Conservation (phyloP, 1,140 invertebrate genomes). For the Bactericera cockerelli region DNA sequence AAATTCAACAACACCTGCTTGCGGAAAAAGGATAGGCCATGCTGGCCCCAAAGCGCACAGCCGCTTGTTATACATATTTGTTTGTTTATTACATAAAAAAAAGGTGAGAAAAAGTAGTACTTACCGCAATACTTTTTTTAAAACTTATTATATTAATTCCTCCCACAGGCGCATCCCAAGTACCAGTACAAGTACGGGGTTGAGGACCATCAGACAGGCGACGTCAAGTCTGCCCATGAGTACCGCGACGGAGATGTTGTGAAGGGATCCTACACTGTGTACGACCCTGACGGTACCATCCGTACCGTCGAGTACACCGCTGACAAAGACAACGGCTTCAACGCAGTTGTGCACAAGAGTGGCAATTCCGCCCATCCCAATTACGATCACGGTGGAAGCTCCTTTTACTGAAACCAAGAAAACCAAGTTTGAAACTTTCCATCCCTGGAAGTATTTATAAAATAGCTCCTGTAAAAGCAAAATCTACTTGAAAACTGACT, state of each 20-base stretch:
- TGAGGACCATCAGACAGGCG: conserved; percentile 46
- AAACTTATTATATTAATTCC: too few species aligned
- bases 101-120: too few species aligned
- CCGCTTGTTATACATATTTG: too few species aligned
- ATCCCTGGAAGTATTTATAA: too few species aligned
- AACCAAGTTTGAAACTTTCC: too few species aligned
- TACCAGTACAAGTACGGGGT: conserved; percentile 53
- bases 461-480: too few species aligned
- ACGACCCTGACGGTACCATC: conserved; percentile 33
- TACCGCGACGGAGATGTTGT: conserved; percentile 27
- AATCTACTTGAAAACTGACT: too few species aligned
- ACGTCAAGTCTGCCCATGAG: conserved; percentile 25
- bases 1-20: too few species aligned
- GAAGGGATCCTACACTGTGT: conserved; percentile 31
- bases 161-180: conserved; percentile 40
- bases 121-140: too few species aligned
- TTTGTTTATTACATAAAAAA: too few species aligned
- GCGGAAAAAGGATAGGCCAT: too few species aligned
- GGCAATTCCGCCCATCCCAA: conserved; percentile 39
- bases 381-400: conserved; percentile 22
- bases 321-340: conserved; percentile 45
- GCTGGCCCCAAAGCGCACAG: too few species aligned
- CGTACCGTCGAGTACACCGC: conserved; percentile 46
- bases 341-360: conserved; percentile 32
- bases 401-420: background rate